Evolutionary conservation across 2,797 vertebrate species (phyloP).

Genomic region (Prionace glauca): DNA sequence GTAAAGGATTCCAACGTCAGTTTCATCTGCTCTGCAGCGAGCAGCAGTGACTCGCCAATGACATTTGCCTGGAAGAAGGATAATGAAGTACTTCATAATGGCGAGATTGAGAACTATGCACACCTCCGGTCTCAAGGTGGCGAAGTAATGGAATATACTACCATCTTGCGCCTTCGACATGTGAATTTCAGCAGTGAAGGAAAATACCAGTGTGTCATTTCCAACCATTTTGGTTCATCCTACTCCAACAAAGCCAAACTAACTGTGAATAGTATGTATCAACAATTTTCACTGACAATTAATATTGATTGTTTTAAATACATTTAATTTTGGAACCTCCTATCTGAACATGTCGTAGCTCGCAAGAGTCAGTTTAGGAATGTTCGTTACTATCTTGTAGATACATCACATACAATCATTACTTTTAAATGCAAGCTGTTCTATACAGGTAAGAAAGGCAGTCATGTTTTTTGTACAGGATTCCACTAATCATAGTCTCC

Average conservation of each 20-base stretch:
- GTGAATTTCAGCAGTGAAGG: slow-evolving; percentile 87
- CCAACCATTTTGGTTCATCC: slow-evolving; percentile 94
- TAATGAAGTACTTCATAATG: slow-evolving; percentile 80
- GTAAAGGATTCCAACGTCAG: slow-evolving; percentile 85
- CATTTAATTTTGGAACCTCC: background rate
- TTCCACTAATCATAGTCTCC: no score
- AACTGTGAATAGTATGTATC: slow-evolving; percentile 86
- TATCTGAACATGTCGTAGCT: background rate
- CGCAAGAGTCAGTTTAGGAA: background rate
- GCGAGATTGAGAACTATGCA: slow-evolving; percentile 86
- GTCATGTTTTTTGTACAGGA: background rate
- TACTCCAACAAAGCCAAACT: slow-evolving; percentile 93
- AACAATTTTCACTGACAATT: background rate
- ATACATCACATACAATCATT: background rate
- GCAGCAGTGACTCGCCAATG: slow-evolving; percentile 96
- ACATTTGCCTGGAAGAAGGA: slow-evolving; percentile 99
- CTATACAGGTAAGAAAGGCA: background rate
- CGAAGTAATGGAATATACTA: slow-evolving; percentile 87
- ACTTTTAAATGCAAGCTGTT: background rate
- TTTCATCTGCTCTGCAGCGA: slow-evolving; percentile 88
- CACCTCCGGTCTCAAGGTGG: slow-evolving; percentile 75
- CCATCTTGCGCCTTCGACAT: slow-evolving; percentile 72
- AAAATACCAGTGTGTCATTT: slow-evolving; percentile 95
- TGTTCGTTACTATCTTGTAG: background rate
- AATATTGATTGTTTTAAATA: background rate